Evolutionary conservation across 37 sponge, comb jelly and placozoan species (phyloP).

Genomic region (Bolinopsis microptera): DNA sequence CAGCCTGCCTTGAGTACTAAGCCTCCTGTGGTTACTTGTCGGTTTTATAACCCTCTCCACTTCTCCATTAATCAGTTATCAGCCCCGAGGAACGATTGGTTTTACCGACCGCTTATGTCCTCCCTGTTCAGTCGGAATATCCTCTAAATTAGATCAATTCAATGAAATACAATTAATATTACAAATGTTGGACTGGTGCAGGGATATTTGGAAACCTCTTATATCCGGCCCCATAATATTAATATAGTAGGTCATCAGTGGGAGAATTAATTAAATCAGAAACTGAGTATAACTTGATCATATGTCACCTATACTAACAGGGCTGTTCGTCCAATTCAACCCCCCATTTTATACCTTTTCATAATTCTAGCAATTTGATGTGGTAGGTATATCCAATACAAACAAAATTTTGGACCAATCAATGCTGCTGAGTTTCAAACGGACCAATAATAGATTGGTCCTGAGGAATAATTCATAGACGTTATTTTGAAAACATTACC

Average conservation of each 20-base stretch:
- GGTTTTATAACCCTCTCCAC: neutral
- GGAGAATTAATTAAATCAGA: neutral
- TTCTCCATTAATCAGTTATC: neutral
- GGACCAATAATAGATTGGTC: too few species aligned
- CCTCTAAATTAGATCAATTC: neutral
- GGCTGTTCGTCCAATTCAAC: neutral
- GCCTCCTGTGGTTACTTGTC: neutral
- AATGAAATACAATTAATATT: neutral
- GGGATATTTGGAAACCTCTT: neutral
- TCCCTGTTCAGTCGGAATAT: neutral
- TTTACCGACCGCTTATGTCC: neutral
- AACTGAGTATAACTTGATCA: neutral
- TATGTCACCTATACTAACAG: neutral
- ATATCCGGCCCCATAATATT: neutral
- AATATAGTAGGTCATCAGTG: neutral
- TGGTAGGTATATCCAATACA: too few species aligned
- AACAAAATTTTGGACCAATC: neutral
- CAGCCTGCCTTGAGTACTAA: neutral
- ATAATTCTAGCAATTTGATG: neutral
- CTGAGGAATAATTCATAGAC: neutral
- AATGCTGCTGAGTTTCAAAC: neutral
- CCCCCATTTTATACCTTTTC: neutral
- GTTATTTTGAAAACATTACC: neutral
- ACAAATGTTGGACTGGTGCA: neutral
- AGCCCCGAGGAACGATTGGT: neutral